Base-by-base conservation (phyloP, 2,888 invertebrate genomes). In the Achlya flavicornis region DNA sequence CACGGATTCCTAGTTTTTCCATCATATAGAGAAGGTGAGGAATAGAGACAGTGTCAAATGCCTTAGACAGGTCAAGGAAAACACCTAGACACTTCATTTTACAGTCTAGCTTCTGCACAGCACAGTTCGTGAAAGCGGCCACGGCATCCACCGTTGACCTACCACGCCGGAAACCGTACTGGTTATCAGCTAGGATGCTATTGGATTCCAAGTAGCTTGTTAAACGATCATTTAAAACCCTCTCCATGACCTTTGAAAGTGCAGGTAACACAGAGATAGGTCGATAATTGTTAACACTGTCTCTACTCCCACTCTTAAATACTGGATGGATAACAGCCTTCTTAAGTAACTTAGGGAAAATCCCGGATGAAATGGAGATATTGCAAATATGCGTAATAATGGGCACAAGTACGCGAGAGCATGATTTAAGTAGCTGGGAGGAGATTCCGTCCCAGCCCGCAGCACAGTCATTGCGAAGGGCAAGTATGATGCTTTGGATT, bases 341-440 rank as follows among this genome's bases (percentile, higher is more conserved):
- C 43, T 43, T 43, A 4, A 43, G 43, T 11, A 14, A 11, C 43
- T 43, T 43, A 43, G 43, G 43, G 43, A 43, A 43, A 43, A 43
- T 43, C 12, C 43, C 43, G 59, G 46, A 63, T 33, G 60, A 53
- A 53, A 41, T 64, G 61, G 33, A 41, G 8, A 61, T 43, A 43
- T 43, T 43, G 11, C 43, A 43, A 1, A 35, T 35, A 35, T 35
- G 26, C 26, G 26, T 26, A 2, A 26, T 26, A 26, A 26, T 26
- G 26, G 26, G 26, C 26, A 26, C 26, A 1, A 35, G 4, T 43
- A 14, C 43, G 12, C 43, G 43, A 14, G 43, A 11, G 43, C 43
- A 35, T 35, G 35, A 35, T 35, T 35, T 35, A 35, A 35, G 35
- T 5, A 35, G 35, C 35, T 8, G 35, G 8, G 35, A 35, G 35